Evolutionary conservation across 2,888 invertebrate genomes (phyloP), one percentile per base, ranked within the genome.

Genomic region (Pherbina coryleti): DNA sequence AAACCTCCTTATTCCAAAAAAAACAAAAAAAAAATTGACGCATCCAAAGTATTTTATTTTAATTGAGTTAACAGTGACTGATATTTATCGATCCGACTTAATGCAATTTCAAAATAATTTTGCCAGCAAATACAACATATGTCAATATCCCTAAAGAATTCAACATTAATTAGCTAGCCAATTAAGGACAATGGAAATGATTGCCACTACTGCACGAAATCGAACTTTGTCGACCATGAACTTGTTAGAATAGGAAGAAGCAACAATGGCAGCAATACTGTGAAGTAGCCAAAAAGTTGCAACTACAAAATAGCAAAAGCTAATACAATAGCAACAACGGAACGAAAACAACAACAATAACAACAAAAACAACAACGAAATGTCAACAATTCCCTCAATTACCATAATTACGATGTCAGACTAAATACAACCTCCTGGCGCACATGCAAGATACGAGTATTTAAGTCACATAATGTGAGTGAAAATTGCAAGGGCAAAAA

Each of bases 351-450:
- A 60, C 25, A 60, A 11, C 60, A 19, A 14, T 7, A 14, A 22
- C 19, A 60, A 14, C 0, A 60, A 7, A 5, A 19, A 60, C 22
- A 22, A 60, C 60, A 60, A 60, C 11, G 1, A 28, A 60, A 60
- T 60, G 28, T 60, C 60, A 44, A 44, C 44, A 60, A 22, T 60
- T 60, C 28, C 28, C 25, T 22, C 11, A 60, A 60, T 60, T 4
- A 28, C 60, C 25, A 60, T 60, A 60, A 60, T 60, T 60, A 60
- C 60, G 60, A 60, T 60, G 60, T 60, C 25, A 60, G 60, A 25
- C 60, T n/a, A 22, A 60, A 7, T 14, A 14, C 28, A 60, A 60
- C 11, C 25, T 25, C 28, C 25, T 22, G 28, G 3, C 60, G 4
- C 25, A 60, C 60, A 60, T 60, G 2, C 60, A 44, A 44, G 60